Conservation (phyloP, 2,113 vertebrate species). For the Felis chaus region DNA sequence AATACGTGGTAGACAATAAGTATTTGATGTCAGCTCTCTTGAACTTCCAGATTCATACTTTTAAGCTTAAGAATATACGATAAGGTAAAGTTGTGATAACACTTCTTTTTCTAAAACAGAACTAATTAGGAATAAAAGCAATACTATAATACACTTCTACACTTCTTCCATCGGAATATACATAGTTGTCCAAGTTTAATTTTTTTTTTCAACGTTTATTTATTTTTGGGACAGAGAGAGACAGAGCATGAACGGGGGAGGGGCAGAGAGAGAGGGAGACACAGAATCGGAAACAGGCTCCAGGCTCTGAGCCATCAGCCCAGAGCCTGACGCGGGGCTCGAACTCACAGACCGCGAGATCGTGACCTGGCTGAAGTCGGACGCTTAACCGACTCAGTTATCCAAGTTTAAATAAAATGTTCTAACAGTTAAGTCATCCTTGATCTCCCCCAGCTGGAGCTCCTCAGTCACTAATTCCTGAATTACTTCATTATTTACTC, state of each 20-base stretch:
- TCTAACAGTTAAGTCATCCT: slow-evolving; percentile 1
- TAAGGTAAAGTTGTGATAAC: background rate
- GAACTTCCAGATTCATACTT: background rate
- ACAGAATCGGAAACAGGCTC: no score
- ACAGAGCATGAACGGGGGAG: no score
- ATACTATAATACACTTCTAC: background rate
- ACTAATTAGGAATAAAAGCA: background rate
- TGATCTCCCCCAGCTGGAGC: background rate
- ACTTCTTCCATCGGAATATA: slow-evolving; percentile 39
- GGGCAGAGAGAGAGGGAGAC: no score
- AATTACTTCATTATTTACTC: background rate
- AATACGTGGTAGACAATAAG: background rate
- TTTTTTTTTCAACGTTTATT: no score
- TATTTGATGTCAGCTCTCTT: background rate
- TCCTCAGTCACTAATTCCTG: background rate
- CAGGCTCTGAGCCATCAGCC: no score
- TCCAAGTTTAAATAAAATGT: slow-evolving; percentile 29
- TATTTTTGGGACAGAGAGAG: no score
- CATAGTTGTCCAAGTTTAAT: slow-evolving; percentile 20
- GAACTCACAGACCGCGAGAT: no score
- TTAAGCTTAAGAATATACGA: background rate
- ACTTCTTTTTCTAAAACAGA: background rate
- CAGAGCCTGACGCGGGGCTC: no score
- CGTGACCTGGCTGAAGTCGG: no score
- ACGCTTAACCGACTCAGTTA: no score